These are phyloP conservation scores for Carposina sasakii DNA, from an alignment of 1,140 invertebrate genomes.

Conservation along the genomic window DNA sequence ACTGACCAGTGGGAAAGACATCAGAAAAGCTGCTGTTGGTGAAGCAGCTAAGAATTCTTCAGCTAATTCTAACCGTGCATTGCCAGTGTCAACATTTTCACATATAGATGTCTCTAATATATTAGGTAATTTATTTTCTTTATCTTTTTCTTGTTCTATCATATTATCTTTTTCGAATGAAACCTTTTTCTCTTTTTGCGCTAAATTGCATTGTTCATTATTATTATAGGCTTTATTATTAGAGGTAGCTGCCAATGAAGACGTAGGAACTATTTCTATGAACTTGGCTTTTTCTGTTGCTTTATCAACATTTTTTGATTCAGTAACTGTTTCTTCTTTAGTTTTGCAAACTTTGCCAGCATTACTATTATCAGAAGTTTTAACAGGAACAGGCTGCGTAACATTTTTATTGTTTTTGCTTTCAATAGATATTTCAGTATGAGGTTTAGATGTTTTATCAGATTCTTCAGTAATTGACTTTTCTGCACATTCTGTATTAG, in stretches of 20 bases:
- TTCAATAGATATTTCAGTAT: too few species aligned
- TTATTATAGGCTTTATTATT: too few species aligned
- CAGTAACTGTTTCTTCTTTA: constrained; percentile 13
- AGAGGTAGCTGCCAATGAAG: too few species aligned
- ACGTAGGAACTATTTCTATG: too few species aligned
- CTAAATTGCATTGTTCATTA: neutral
- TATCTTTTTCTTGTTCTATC: constrained; percentile 41
- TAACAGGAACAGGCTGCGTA: too few species aligned
- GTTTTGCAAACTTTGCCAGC: too few species aligned
- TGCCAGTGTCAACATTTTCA: constrained; percentile 72
- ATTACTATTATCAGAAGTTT: too few species aligned
- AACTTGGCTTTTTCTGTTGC: constrained; percentile 1
- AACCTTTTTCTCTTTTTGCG: constrained; percentile 2
- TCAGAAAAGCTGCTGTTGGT: constrained; percentile 83
- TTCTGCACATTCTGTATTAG: too few species aligned
- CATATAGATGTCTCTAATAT: constrained; percentile 66
- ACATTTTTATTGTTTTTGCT: too few species aligned
- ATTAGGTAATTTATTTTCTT: constrained; percentile 64
- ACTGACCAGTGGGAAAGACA: constrained; percentile 81
- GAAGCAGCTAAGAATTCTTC: constrained; percentile 85
- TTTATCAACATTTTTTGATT: constrained; percentile 23
- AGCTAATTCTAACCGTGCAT: constrained; percentile 78
- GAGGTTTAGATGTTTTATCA: too few species aligned
- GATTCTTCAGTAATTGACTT: too few species aligned
- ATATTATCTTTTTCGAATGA: constrained; percentile 6